These are phyloP conservation scores for Pocillopora damicornis DNA, from an alignment of 64 coral and sea anemone genomes.

Conservation along the genomic window DNA sequence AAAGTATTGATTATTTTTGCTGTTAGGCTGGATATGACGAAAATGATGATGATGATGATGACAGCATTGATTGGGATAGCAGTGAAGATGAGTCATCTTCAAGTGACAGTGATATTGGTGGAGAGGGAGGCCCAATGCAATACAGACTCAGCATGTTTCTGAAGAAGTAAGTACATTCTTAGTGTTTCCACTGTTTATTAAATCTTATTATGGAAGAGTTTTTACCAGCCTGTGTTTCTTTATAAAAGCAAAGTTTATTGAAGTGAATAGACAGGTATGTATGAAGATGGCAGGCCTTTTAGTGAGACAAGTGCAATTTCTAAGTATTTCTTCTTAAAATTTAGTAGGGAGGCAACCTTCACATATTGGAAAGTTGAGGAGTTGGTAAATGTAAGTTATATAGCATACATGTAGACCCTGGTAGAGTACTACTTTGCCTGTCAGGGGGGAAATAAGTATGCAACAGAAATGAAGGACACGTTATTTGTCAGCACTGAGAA, in stretches of 20 bases:
- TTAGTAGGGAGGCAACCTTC: not conserved
- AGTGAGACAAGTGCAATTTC: no score
- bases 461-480: slow-evolving; percentile 29
- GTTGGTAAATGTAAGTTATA: not conserved
- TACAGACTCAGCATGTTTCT: slow-evolving; percentile 80
- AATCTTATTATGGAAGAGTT: no score
- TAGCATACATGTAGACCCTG: slow-evolving; percentile 65
- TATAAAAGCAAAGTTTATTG: no score
- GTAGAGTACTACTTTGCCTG: slow-evolving; percentile 7
- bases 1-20: not conserved
- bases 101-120: slow-evolving; percentile 68
- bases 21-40: not conserved
- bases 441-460: slow-evolving; percentile 68
- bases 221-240: no score
- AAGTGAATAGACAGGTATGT: no score
- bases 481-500: not conserved
- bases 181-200: no score
- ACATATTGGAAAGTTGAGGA: not conserved
- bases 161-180: slow-evolving; percentile 54
- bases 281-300: no score
- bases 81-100: slow-evolving; percentile 37
- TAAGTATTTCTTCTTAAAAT: no score
- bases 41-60: slow-evolving; percentile 74
- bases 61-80: slow-evolving; percentile 61
- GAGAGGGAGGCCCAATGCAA: slow-evolving; percentile 34